Evolutionary conservation across 2,888 invertebrate genomes (phyloP).

Genomic region (Acleris cristana): DNA sequence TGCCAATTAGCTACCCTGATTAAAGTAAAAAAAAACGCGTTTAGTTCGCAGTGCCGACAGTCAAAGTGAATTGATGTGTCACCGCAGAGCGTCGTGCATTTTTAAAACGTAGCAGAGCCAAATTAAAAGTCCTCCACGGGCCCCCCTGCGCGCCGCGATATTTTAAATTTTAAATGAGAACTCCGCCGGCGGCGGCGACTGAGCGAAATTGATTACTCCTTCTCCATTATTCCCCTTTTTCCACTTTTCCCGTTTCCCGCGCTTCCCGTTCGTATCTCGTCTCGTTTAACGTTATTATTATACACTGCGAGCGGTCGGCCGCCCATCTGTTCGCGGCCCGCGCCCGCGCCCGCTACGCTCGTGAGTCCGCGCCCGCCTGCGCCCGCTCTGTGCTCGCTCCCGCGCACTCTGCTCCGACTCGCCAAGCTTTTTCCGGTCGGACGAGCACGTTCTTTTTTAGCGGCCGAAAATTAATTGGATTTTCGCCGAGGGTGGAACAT

Average conservation of each 20-base stretch:
- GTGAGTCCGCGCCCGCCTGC: conserved; percentile 43
- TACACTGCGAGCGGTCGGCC: conserved; percentile 50
- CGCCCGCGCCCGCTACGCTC: conserved; percentile 44
- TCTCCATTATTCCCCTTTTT: conserved; percentile 82
- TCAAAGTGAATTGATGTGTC: conserved; percentile 81
- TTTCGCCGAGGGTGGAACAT: conserved; percentile 83
- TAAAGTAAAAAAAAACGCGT: conserved; percentile 51
- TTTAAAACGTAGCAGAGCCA: conserved; percentile 76
- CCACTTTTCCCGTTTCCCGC: conserved; percentile 73
- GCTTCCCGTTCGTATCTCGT: conserved; percentile 72
- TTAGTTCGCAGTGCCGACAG: conserved; percentile 64
- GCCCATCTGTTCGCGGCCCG: conserved; percentile 32
- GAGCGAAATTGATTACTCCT: conserved; percentile 83
- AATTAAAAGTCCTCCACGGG: conserved; percentile 81
- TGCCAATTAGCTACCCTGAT: conserved; percentile 30
- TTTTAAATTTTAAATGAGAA: conserved; percentile 83
- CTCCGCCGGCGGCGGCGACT: conserved; percentile 76
- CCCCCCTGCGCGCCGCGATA: conserved; percentile 73
- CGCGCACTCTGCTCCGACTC: conserved; percentile 51
- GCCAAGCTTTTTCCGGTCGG: conserved; percentile 75
- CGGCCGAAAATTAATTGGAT: conserved; percentile 83
- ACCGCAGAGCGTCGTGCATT: conserved; percentile 78
- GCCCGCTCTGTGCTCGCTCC: conserved; percentile 41
- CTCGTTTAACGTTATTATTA: conserved; percentile 80
- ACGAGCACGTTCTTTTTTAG: conserved; percentile 77